Percentiles rank a stretch among this genome's conserved stretches.
These are phyloP conservation scores for Tachycineta bicolor DNA, from an alignment of 2,113 vertebrate species.

Conservation along the genomic window DNA sequence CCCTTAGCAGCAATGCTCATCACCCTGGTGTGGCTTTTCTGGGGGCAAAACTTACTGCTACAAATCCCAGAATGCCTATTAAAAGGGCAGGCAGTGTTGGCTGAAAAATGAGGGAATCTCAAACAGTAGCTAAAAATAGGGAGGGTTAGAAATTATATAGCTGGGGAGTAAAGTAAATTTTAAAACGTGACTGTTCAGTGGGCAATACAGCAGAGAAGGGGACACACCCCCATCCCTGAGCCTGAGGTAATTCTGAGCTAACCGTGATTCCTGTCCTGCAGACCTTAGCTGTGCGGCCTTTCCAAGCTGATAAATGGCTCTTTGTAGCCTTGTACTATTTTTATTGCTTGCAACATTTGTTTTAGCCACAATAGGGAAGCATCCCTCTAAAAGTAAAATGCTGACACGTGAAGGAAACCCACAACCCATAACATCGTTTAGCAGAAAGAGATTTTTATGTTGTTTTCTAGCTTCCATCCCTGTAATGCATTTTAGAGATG, in stretches of 20 bases:
- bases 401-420: neutral
- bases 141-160: neutral
- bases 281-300: neutral
- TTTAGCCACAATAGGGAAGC: neutral
- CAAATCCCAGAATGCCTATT: neutral
- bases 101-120: neutral
- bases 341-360: conserved; percentile 12
- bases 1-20: rapidly evolving
- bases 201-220: neutral
- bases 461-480: neutral
- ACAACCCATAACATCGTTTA: neutral
- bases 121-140: neutral
- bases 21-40: neutral
- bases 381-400: conserved; percentile 28
- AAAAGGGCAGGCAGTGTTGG: neutral
- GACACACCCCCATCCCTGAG: neutral
- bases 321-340: conserved; percentile 5
- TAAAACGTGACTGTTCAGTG: neutral
- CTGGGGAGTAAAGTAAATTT: neutral
- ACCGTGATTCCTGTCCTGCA: neutral
- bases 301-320: neutral
- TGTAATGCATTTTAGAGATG: neutral
- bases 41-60: neutral
- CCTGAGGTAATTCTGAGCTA: neutral
- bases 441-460: conserved; percentile 14